Evolutionary conservation across 2,888 invertebrate species (phyloP).

Genomic region (Hirudinaria manillensis): DNA sequence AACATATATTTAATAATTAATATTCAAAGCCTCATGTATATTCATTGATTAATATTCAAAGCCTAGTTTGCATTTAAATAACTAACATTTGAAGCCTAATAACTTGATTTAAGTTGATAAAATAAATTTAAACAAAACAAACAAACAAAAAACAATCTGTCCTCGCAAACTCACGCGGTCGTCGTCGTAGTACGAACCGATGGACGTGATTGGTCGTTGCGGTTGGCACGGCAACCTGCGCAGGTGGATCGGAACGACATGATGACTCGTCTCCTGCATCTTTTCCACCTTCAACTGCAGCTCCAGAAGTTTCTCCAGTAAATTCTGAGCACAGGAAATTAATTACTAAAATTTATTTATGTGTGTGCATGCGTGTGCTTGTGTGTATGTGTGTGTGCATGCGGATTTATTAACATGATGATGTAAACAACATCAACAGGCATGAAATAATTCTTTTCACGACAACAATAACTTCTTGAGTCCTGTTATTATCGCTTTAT

Average conservation of each 20-base stretch:
- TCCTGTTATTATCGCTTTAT: too few relatives aligned
- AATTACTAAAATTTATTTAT: neutral
- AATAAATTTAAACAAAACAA: neutral
- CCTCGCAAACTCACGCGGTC: neutral
- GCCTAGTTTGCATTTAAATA: too few relatives aligned
- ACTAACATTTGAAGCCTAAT: too few relatives aligned
- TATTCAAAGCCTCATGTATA: too few relatives aligned
- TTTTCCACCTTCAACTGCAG: neutral
- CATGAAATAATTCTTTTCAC: too few relatives aligned
- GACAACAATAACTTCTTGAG: too few relatives aligned
- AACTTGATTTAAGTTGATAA: constrained; percentile 1
- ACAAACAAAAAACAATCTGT: too few relatives aligned
- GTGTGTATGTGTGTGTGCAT: neutral
- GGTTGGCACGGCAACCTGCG: constrained; percentile 23
- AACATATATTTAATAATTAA: too few relatives aligned
- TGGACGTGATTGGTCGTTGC: neutral
- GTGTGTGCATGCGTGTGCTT: neutral
- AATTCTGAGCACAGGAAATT: neutral
- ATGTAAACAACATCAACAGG: too few relatives aligned
- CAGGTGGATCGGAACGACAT: constrained; percentile 17
- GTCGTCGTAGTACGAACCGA: constrained; percentile 12
- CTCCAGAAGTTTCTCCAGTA: constrained; percentile 15
- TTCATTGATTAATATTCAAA: too few relatives aligned
- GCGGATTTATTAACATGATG: neutral
- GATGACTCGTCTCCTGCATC: neutral